Evolutionary conservation across 2,797 vertebrate genomes (phyloP).

Genomic region (Tenualosa ilisha): DNA sequence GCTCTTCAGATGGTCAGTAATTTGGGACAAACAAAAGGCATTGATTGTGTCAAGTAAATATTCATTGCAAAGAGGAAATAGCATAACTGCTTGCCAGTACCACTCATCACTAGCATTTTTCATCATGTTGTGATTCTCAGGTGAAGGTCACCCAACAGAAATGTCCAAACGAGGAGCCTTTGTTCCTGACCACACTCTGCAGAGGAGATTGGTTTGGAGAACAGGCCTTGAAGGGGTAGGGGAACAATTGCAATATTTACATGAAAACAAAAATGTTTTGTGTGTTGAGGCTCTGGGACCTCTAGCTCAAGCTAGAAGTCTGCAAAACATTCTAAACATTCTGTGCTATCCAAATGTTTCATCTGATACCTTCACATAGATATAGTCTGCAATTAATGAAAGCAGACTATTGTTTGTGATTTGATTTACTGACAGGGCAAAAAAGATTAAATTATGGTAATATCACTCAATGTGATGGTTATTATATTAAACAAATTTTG

Average conservation of each 20-base stretch:
- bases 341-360: neutral
- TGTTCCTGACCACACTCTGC: slow-evolving; percentile 59
- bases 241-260: neutral
- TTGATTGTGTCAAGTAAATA: neutral
- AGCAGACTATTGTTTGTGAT: neutral
- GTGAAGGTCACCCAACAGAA: slow-evolving; percentile 69
- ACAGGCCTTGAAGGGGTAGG: slow-evolving; percentile 74
- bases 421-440: neutral
- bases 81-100: neutral
- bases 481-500: neutral
- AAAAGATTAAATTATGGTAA: neutral
- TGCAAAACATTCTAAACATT: neutral
- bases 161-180: slow-evolving; percentile 55
- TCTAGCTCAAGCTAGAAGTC: neutral
- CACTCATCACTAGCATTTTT: neutral
- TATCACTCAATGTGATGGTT: neutral
- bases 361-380: neutral
- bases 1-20: neutral
- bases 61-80: neutral
- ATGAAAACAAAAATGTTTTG: slow-evolving; percentile 5
- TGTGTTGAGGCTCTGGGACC: neutral
- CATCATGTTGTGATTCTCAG: slow-evolving; percentile 47
- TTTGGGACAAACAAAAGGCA: neutral
- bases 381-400: neutral
- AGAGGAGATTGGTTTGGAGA: slow-evolving; percentile 78